These are phyloP conservation scores for Cetonia aurata DNA, from an alignment of 2,888 invertebrate genomes.

Conservation along the genomic window DNA sequence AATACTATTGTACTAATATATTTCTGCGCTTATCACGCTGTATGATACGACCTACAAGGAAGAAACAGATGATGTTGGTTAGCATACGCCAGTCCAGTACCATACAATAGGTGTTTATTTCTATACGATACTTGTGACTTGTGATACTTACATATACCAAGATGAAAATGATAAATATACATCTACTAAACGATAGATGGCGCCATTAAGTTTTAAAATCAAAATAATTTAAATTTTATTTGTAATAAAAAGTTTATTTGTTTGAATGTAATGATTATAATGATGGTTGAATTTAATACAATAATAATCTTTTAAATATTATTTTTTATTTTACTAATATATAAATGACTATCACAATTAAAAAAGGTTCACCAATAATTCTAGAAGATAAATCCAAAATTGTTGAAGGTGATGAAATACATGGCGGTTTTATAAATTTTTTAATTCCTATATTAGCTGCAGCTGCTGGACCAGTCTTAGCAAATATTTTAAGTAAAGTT, in stretches of 20 bases:
- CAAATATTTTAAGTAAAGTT: no score
- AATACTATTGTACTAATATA: no score
- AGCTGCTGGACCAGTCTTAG: no score
- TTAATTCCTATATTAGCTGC: no score
- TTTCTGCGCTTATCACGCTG: no score
- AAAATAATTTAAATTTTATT: slow-evolving; percentile 37
- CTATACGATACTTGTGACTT: slow-evolving; percentile 10
- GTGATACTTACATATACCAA: slow-evolving; percentile 11
- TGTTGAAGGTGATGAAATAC: not conserved
- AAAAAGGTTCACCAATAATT: no score
- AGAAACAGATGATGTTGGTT: slow-evolving; percentile 9
- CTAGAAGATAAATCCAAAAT: no score
- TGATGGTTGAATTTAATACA: slow-evolving; percentile 31
- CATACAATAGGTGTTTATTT: not conserved
- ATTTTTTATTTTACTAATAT: slow-evolving; percentile 31
- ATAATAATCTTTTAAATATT: slow-evolving; percentile 27
- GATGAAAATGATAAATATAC: slow-evolving; percentile 32
- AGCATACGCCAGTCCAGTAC: not conserved
- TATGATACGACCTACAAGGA: slow-evolving; percentile 14
- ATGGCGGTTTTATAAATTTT: not conserved
- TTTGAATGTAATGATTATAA: slow-evolving; percentile 32
- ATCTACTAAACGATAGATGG: slow-evolving; percentile 31
- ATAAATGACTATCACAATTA: not conserved
- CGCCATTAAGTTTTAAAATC: slow-evolving; percentile 26
- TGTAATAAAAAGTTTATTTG: slow-evolving; percentile 36